A percentile compares a stretch with the other conserved stretches of the same genome.
These are phyloP conservation scores for Enteromius viviparus DNA, from an alignment of 2,797 vertebrate genomes.

Conservation along the genomic window DNA sequence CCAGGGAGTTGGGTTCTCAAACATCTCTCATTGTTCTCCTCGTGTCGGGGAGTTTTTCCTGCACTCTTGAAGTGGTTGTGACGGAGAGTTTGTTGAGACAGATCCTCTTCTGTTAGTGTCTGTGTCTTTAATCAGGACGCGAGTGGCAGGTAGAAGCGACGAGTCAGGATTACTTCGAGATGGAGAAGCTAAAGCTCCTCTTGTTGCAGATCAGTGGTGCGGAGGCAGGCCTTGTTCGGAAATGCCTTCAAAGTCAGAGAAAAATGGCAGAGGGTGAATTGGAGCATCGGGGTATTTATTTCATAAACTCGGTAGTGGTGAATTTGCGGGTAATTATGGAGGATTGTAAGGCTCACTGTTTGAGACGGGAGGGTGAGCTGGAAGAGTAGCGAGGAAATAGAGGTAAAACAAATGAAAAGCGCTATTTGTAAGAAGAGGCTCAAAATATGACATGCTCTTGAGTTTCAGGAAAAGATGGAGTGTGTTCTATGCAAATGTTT, in stretches of 20 bases:
- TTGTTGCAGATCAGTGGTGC: slow-evolving; percentile 45
- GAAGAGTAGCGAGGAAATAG: not conserved
- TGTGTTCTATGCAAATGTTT: not conserved
- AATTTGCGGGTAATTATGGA: slow-evolving; percentile 34
- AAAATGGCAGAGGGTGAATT: slow-evolving; percentile 42
- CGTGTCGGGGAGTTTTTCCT: not conserved
- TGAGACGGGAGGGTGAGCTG: not conserved
- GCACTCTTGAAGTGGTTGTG: slow-evolving; percentile 34
- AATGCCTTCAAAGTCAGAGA: slow-evolving; percentile 40
- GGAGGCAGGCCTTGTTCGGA: slow-evolving; percentile 33
- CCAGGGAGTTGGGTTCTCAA: slow-evolving; percentile 35
- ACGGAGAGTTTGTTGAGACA: slow-evolving; percentile 49
- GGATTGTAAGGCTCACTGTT: slow-evolving; percentile 13
- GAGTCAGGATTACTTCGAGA: slow-evolving; percentile 45
- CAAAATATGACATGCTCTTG: not conserved
- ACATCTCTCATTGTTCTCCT: slow-evolving; percentile 43
- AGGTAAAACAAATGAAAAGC: not conserved
- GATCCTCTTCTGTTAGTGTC: slow-evolving; percentile 26
- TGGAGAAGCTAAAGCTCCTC: slow-evolving; percentile 21
- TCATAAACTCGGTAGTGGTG: slow-evolving; percentile 2
- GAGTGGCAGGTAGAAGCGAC: slow-evolving; percentile 45
- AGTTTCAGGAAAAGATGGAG: not conserved
- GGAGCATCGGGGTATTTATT: slow-evolving; percentile 43
- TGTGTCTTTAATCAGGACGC: slow-evolving; percentile 46
- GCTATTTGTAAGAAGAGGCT: not conserved